Conservation (phyloP, 2,888 invertebrate genomes). For the Tupiocoris notatus region DNA sequence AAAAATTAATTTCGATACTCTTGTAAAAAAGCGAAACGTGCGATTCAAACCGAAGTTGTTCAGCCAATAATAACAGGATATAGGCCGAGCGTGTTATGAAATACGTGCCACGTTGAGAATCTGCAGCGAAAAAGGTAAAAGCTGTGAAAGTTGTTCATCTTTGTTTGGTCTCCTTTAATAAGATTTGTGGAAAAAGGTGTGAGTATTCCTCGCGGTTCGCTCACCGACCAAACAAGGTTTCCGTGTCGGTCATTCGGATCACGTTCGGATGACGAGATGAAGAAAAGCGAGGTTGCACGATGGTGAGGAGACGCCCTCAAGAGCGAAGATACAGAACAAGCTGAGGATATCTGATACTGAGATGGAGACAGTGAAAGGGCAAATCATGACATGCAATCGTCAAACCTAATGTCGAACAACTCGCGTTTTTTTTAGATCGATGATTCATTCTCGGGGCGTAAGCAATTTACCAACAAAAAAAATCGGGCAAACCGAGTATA, state of each 20-base stretch:
- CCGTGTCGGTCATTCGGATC: background rate
- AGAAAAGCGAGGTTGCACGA: background rate
- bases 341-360: too few relatives aligned
- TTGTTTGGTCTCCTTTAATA: conserved; percentile 37
- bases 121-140: background rate
- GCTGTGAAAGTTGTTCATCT: conserved; percentile 28
- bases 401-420: too few relatives aligned
- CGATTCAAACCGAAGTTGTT: too few relatives aligned
- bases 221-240: conserved; percentile 25
- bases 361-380: too few relatives aligned
- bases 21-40: too few relatives aligned
- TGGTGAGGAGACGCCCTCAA: background rate
- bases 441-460: too few relatives aligned
- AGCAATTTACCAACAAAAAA: too few relatives aligned
- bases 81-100: conserved; percentile 33
- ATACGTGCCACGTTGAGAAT: background rate
- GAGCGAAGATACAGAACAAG: background rate
- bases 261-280: background rate
- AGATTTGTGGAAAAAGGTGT: conserved; percentile 34
- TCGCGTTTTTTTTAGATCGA: too few relatives aligned
- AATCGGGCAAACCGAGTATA: too few relatives aligned
- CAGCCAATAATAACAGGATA: background rate
- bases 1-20: too few relatives aligned
- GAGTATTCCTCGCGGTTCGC: conserved; percentile 12
- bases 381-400: too few relatives aligned